A percentile compares a stretch with the other conserved stretches of the same genome.
Conservation (phyloP, 2,113 vertebrate species). For the Pycnonotus jocosus region DNA sequence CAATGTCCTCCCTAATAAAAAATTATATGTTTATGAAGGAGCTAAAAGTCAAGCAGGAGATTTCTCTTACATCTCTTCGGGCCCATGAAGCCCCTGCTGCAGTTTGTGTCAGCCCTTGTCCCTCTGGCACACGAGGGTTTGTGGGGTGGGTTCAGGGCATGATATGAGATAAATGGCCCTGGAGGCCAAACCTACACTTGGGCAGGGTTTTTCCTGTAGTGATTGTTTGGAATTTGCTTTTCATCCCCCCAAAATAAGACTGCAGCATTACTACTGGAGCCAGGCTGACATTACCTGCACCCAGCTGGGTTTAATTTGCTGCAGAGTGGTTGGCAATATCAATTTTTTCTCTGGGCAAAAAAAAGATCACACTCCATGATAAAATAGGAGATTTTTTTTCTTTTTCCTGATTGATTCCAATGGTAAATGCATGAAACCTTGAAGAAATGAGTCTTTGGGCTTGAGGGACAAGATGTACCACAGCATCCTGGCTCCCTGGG, state of each 20-base stretch:
- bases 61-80: background rate
- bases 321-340: background rate
- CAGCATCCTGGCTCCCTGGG: background rate
- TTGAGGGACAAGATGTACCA: background rate
- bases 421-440: background rate
- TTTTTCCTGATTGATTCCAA: background rate
- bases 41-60: background rate
- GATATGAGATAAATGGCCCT: background rate
- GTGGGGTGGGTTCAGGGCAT: background rate
- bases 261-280: background rate
- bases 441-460: background rate
- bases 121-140: fast-evolving
- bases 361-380: background rate
- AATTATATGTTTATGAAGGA: background rate
- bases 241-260: background rate
- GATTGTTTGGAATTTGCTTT: background rate
- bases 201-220: background rate
- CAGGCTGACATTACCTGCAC: background rate
- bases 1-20: background rate
- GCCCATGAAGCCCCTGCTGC: background rate
- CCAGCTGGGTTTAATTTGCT: constrained; percentile 4
- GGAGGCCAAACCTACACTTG: background rate
- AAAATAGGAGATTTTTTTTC: background rate
- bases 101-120: background rate
- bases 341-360: background rate